A percentile compares a stretch with the other conserved stretches of the same genome.
Evolutionary conservation across 2,113 vertebrate species (phyloP).

Genomic region (Oryzias melastigma): DNA sequence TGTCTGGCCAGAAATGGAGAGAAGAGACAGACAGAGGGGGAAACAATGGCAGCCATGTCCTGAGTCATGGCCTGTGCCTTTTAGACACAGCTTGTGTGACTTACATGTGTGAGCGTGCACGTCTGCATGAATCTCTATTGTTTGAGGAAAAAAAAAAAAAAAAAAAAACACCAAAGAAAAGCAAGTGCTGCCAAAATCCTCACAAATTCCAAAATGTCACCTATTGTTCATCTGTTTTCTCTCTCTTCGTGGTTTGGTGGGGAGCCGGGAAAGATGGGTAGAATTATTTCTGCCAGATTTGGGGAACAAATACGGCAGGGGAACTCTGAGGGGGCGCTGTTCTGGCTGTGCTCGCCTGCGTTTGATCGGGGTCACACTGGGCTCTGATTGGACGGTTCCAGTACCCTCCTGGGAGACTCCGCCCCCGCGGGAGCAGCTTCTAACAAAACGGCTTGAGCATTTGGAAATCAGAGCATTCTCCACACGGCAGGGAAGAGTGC

Average conservation of each 20-base stretch:
- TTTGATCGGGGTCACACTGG: slow-evolving; percentile 67
- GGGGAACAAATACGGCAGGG: slow-evolving; percentile 62
- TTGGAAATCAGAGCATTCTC: slow-evolving; percentile 80
- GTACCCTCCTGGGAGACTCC: slow-evolving; percentile 74
- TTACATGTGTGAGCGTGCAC: slow-evolving; percentile 22
- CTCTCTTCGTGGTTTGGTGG: slow-evolving; percentile 42
- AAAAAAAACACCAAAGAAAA: slow-evolving; percentile 34
- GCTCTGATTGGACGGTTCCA: slow-evolving; percentile 70
- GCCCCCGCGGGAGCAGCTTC: slow-evolving; percentile 72
- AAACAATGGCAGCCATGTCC: slow-evolving; percentile 47
- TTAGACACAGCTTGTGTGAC: slow-evolving; percentile 40
- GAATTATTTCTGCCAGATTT: slow-evolving; percentile 70
- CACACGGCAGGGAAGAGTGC: slow-evolving; percentile 80
- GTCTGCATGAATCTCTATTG: slow-evolving; percentile 43
- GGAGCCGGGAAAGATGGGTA: slow-evolving; percentile 45
- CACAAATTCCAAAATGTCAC: slow-evolving; percentile 53
- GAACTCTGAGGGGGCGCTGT: slow-evolving; percentile 65
- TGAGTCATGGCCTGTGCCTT: slow-evolving; percentile 60
- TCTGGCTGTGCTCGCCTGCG: slow-evolving; percentile 66
- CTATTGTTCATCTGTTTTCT: slow-evolving; percentile 57
- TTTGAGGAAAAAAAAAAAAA: slow-evolving; percentile 53
- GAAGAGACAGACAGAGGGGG: slow-evolving; percentile 23
- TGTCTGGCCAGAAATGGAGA: slow-evolving; percentile 59
- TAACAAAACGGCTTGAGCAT: slow-evolving; percentile 75
- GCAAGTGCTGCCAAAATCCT: slow-evolving; percentile 41